phyloP scores from a whole-genome alignment of 2,797 vertebrate species.

The Macrochelys suwanniensis region DNA sequence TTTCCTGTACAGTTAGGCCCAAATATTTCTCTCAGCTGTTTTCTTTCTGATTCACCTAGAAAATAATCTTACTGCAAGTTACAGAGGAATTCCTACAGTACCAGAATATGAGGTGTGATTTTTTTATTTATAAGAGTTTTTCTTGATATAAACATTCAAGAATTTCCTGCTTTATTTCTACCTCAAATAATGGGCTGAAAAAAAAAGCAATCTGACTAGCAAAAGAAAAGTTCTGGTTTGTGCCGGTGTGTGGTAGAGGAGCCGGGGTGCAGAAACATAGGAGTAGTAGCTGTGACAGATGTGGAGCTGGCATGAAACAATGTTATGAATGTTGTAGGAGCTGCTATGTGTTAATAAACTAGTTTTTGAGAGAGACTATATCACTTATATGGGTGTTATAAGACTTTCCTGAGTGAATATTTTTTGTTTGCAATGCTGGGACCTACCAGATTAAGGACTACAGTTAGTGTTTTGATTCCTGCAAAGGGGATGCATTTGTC shows the following conservation, averaged over 20 bases:
- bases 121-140: neutral
- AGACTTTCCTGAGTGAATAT: neutral
- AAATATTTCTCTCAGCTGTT: neutral
- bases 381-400: neutral
- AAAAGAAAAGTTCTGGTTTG: neutral
- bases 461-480: neutral
- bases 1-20: neutral
- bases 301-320: neutral
- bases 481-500: neutral
- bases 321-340: neutral
- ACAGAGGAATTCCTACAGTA: neutral
- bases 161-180: neutral
- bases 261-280: too few species aligned
- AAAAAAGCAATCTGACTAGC: neutral
- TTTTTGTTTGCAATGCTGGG: neutral
- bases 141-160: too few species aligned
- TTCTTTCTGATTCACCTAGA: constrained; percentile 12
- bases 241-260: neutral
- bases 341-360: neutral
- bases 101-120: neutral
- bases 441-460: neutral
- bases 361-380: neutral
- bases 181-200: neutral
- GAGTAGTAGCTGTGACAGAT: neutral
- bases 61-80: neutral